These are phyloP conservation scores for Saccostrea cuccullata DNA, from an alignment of 1,140 invertebrate species.

Conservation along the genomic window DNA sequence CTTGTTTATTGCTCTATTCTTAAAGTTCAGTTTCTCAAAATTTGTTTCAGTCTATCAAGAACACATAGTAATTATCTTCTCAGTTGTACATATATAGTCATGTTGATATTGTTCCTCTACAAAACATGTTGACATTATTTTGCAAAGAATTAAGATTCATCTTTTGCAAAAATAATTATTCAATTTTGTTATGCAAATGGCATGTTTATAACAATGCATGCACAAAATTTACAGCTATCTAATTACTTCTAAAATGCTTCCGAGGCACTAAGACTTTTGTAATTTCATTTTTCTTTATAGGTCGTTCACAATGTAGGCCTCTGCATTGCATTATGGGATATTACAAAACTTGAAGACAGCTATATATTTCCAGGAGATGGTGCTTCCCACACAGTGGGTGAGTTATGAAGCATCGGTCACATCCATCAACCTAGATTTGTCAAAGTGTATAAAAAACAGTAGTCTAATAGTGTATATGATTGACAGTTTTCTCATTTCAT, in stretches of 20 bases:
- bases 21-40: too few relatives aligned
- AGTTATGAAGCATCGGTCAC: not conserved
- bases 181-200: not conserved
- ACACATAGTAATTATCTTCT: too few relatives aligned
- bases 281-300: constrained; percentile 79
- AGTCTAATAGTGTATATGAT: too few relatives aligned
- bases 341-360: constrained; percentile 91
- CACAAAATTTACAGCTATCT: not conserved
- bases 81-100: too few relatives aligned
- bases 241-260: not conserved
- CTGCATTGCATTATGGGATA: constrained; percentile 94
- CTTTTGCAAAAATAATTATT: not conserved
- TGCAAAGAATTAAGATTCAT: not conserved
- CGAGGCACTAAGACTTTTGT: not conserved
- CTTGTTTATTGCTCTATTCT: too few relatives aligned
- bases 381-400: constrained; percentile 90
- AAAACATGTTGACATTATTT: constrained; percentile 1
- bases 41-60: too few relatives aligned
- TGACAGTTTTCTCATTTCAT: too few relatives aligned
- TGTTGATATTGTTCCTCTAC: not conserved
- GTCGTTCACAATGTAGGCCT: constrained; percentile 95
- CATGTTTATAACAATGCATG: not conserved
- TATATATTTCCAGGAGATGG: constrained; percentile 96
- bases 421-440: too few relatives aligned
- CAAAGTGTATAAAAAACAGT: too few relatives aligned